Evolutionary conservation across 2,797 vertebrate genomes (phyloP).

Genomic region (Avahi laniger): DNA sequence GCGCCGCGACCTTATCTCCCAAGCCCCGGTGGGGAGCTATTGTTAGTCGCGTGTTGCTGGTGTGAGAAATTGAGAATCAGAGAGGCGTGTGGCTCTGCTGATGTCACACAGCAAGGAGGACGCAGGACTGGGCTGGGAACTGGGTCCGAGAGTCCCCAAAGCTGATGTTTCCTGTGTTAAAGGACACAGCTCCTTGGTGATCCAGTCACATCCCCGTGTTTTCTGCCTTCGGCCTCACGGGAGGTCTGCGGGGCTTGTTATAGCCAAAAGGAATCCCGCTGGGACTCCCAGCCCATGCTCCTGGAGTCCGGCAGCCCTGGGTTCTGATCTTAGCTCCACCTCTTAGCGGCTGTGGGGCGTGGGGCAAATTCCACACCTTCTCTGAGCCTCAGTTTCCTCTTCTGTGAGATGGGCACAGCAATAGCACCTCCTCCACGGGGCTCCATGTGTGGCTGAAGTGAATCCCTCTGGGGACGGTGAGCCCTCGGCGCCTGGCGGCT

Average conservation of each 20-base stretch:
- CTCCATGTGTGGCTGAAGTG: neutral
- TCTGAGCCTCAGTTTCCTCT: neutral
- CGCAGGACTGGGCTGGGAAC: neutral
- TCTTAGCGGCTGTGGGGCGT: neutral
- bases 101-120: neutral
- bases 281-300: neutral
- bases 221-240: neutral
- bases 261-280: neutral
- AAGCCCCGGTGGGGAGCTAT: neutral
- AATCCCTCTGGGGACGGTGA: neutral
- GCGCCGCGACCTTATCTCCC: neutral
- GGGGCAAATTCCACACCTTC: neutral
- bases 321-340: neutral
- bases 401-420: neutral
- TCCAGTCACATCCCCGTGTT: too few species aligned
- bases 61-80: neutral
- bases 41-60: neutral
- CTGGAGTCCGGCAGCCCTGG: neutral
- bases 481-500: neutral
- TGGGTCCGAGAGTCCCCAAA: neutral
- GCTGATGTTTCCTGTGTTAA: neutral
- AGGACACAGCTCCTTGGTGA: neutral
- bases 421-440: neutral
- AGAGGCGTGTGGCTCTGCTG: neutral
- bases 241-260: neutral